Base-by-base conservation (phyloP, 2,113 vertebrate genomes). In the Corvus cornix region DNA sequence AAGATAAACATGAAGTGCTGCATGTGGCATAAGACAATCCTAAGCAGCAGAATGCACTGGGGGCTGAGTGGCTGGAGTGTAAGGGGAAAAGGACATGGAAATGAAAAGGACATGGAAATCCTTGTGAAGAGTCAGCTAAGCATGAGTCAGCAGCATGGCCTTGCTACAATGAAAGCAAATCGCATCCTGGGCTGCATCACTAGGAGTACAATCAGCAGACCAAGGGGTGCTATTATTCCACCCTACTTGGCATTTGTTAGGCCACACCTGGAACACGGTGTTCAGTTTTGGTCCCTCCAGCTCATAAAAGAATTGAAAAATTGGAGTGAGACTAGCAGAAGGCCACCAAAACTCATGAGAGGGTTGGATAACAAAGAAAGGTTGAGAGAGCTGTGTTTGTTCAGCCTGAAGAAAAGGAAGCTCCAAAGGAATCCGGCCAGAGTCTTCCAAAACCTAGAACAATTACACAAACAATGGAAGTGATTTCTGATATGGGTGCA, bases 131-230 rank as follows among this genome's bases (percentile, higher is more conserved):
- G 44, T 58, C 89, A 80, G 59, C n/a, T 62, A 66, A 31, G 59
- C 1, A 1, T 69, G 43, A 93, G 68, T 81, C 94, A 97, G 89
- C 92, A 90, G 68, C 0, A 6, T 28, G 63, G 85, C 72, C 76
- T 70, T 59, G 55, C 70, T 53, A 73, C 76, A 86, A 48, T 0
- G 18, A 75, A 67, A 81, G 35, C 63, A 86, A 84, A 86, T 33
- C 0, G 0, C 1, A 3, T 59, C 39, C 83, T 74, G 64, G 39
- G 33, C 76, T 87, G 79, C 75, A 52, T 4, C 17, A 3, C 13
- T 21, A 70, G 27, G 35, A 70, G 18, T 7, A 77, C 64, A 37
- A 77, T 11, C 84, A 89, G 68, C 37, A 86, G 51, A 58, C 49
- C 49, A 73, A 58, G 48, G 41, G 35, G 59, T 35, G 46, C 26